Evolutionary conservation across 2,888 invertebrate genomes (phyloP).

Genomic region (Drosophila monieri): DNA sequence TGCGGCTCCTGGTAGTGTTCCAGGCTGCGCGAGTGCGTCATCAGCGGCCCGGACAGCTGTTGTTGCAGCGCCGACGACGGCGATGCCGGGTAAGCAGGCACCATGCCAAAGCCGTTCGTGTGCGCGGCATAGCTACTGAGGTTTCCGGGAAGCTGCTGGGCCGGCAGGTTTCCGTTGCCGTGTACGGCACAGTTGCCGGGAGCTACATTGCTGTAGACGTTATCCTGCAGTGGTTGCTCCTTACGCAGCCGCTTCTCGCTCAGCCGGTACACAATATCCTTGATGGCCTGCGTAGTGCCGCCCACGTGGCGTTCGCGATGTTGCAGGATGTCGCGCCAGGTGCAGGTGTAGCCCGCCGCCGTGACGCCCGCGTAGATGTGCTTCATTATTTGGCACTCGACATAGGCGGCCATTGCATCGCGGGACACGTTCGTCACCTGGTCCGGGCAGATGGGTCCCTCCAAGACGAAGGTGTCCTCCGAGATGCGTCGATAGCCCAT

Average conservation of each 20-base stretch:
- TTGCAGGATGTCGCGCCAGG: slow-evolving; percentile 88
- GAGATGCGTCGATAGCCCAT: slow-evolving; percentile 91
- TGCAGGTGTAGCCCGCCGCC: slow-evolving; percentile 85
- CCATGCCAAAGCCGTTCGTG: slow-evolving; percentile 62
- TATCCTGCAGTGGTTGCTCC: slow-evolving; percentile 73
- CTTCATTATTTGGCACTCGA: slow-evolving; percentile 94
- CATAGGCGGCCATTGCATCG: slow-evolving; percentile 93
- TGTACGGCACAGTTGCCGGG: slow-evolving; percentile 59
- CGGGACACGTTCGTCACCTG: slow-evolving; percentile 91
- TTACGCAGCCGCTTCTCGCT: slow-evolving; percentile 79
- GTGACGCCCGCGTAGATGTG: slow-evolving; percentile 89
- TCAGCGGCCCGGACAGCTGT: slow-evolving; percentile 58
- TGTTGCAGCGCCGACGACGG: slow-evolving; percentile 56
- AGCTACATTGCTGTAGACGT: slow-evolving; percentile 66
- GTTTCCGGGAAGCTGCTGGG: slow-evolving; percentile 2
- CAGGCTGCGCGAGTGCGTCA: slow-evolving; percentile 83
- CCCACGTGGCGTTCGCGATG: slow-evolving; percentile 82
- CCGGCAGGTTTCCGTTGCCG: slow-evolving; percentile 36
- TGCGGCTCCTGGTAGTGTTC: slow-evolving; percentile 83
- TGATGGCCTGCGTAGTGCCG: slow-evolving; percentile 78
- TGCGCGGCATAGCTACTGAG: slow-evolving; percentile 59
- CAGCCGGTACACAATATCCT: slow-evolving; percentile 76
- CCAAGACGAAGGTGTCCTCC: slow-evolving; percentile 85
- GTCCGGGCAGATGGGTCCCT: slow-evolving; percentile 92
- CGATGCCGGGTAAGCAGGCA: slow-evolving; percentile 48